phyloP scores from a whole-genome alignment of 2,888 invertebrate genomes.

The Alentia gelatinosa region DNA sequence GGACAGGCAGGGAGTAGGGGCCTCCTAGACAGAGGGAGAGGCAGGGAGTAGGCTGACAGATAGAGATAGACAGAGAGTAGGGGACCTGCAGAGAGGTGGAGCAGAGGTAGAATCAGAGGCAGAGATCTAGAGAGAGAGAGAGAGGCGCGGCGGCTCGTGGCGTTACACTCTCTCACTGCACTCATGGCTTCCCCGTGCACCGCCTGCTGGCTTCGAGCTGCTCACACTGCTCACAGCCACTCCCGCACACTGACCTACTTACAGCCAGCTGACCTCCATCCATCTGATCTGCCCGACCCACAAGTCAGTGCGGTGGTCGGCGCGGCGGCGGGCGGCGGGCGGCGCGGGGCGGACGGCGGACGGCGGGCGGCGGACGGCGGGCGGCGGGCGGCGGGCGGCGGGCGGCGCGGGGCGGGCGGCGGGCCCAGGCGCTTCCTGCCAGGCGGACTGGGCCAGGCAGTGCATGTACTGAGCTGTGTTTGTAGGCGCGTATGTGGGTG shows the following conservation, averaged over 20 bases:
- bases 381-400: not conserved
- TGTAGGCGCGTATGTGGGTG: too few species aligned
- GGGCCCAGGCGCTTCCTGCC: too few species aligned
- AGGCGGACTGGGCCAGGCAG: not conserved
- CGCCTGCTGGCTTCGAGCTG: not conserved
- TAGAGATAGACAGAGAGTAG: too few species aligned
- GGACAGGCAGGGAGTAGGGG: too few species aligned
- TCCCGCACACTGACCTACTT: not conserved
- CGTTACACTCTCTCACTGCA: too few species aligned
- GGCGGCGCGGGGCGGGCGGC: not conserved
- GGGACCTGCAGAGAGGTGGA: too few species aligned
- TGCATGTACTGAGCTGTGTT: not conserved
- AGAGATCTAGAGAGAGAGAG: too few species aligned
- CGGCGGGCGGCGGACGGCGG: not conserved
- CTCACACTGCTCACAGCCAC: not conserved
- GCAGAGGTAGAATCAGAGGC: too few species aligned
- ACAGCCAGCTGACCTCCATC: constrained; percentile 7
- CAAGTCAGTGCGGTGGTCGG: not conserved
- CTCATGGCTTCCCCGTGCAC: too few species aligned
- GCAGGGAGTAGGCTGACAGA: too few species aligned
- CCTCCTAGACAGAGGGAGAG: too few species aligned
- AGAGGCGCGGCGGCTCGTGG: too few species aligned
- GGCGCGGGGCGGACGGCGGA: not conserved
- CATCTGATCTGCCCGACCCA: not conserved
- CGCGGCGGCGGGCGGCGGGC: not conserved